Conservation (phyloP, 2,888 invertebrate species). For the Caenorhabditis parvicauda region DNA sequence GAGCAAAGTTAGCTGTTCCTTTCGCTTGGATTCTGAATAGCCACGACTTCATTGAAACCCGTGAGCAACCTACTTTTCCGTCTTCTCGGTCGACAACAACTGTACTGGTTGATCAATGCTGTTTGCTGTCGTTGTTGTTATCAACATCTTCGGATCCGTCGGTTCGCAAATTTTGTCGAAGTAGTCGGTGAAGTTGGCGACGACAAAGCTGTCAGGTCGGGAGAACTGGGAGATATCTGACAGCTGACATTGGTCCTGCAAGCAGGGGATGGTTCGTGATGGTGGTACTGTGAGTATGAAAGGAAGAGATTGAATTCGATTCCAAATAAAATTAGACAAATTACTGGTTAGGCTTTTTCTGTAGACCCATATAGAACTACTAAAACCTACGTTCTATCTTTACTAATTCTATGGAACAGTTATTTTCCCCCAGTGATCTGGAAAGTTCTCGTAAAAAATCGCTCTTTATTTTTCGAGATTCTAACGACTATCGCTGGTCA, state of each 20-base stretch:
- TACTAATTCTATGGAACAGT: no score
- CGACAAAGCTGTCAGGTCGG: slow-evolving; percentile 47
- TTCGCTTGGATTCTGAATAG: slow-evolving; percentile 11
- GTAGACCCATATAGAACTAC: no score
- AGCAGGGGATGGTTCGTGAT: background rate
- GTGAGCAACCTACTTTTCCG: background rate
- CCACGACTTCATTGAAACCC: background rate
- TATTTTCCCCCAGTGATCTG: no score
- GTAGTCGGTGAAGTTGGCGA: slow-evolving; percentile 51
- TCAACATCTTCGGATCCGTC: slow-evolving; percentile 16
- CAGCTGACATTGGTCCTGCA: slow-evolving; percentile 57
- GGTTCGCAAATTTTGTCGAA: slow-evolving; percentile 53
- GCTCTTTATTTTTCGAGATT: no score
- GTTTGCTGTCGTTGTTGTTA: background rate
- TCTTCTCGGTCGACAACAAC: background rate
- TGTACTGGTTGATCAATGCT: slow-evolving; percentile 3
- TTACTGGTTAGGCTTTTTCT: no score
- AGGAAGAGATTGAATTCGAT: background rate
- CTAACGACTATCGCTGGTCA: slow-evolving; percentile 18
- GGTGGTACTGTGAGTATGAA: background rate
- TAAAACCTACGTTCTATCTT: no score
- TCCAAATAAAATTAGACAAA: background rate
- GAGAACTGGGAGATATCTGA: slow-evolving; percentile 52
- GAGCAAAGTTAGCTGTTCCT: slow-evolving; percentile 22
- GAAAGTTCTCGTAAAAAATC: no score